Evolutionary conservation across 2,888 invertebrate genomes (phyloP), one percentile per base, ranked within the genome.

Genomic region (Ophioninae sp.): DNA sequence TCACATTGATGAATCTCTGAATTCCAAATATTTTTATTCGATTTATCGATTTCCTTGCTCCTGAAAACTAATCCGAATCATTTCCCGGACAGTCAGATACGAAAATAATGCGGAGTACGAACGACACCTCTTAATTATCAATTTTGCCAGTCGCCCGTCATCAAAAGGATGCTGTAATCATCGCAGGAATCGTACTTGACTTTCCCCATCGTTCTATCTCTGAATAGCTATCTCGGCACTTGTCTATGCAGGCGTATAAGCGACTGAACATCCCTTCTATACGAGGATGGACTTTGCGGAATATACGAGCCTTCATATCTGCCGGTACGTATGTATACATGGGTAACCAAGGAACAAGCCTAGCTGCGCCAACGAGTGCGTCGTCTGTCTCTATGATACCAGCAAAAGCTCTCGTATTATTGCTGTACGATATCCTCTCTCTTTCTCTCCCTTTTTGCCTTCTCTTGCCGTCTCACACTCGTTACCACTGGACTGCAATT

Each of bases 401-500:
- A 44, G 73, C 30, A 61, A 79, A 56, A 73, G 67, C 73, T 67
- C 73, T 79, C 72, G 30, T 67, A 73, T 73, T 79, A 37, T 67
- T 59, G 44, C 57, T n/a, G 44, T 65, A 20, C 65, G 13, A 57
- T 70, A 6, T 81, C 2, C 17, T 62, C 64, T 61, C 61, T 64
- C 67, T 69, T 56, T 62, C 57, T 69, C 67, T 62, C 73, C 44
- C 64, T 64, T 20, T 72, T 70, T 74, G 41, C 30, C 30, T 30
- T 62, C 70, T 62, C 70, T 81, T 69, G 30, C 37, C 64, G 76
- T 79, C 56, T 68, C 73, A 50, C 68, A 77, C 76, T 77, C 83
- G 75, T 82, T 82, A 80, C 78, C 67, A 77, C 23, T 37, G 74
- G 62, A 83, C 79, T 84, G 85, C 77, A 87, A 87, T 87, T 87